Evolutionary conservation across 2,113 vertebrate species (phyloP), one percentile per base, ranked within the genome.

Genomic region (Chloropsis hardwickii): DNA sequence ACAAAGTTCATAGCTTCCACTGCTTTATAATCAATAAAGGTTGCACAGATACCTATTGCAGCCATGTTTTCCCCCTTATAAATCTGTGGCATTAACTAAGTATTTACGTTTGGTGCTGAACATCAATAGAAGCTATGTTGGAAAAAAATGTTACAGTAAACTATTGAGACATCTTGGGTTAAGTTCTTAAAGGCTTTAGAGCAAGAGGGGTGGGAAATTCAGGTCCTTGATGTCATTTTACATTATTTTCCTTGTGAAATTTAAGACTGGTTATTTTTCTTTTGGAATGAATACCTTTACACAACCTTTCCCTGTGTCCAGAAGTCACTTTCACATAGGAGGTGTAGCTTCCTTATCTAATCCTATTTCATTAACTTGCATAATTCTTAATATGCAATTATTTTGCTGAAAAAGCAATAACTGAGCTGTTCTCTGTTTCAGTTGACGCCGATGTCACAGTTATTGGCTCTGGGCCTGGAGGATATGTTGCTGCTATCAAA

Each of bases 401-500:
- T 28, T 86, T 69, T 51, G 19, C 12, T 47, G 57, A 29, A 81
- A 33, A 51, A 48, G 28, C 82, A 67, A 1, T 66, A 64, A 37
- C 10, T 56, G 4, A 5, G 0, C 29, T 67, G 11, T 89, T 92
- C 31, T 96, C 23, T 95, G 85, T 97, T 67, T 94, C 76, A 99
- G 99, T 99, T 58, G 99, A 99, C 92, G 99, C 99, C 2, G 99
- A 99, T 81, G 98, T 99, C 94, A 99, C 99, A 1, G 99, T 99
- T 69, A 98, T 99, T 56, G 99, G 99, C 57, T 99, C 99, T 66
- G 99, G 99, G 10, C 99, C 99, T 20, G 99, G 99, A 57, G 99
- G 99, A 8, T 99, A 99, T 62, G 99, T 99, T 21, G 99, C 99
- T 80, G 99, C 99, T 86, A 99, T 99, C 97, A 99, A 99, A 98